Percentiles rank a stretch among this genome's conserved stretches.
phyloP scores from a whole-genome alignment of 2,113 vertebrate species.

The Procapra przewalskii region DNA sequence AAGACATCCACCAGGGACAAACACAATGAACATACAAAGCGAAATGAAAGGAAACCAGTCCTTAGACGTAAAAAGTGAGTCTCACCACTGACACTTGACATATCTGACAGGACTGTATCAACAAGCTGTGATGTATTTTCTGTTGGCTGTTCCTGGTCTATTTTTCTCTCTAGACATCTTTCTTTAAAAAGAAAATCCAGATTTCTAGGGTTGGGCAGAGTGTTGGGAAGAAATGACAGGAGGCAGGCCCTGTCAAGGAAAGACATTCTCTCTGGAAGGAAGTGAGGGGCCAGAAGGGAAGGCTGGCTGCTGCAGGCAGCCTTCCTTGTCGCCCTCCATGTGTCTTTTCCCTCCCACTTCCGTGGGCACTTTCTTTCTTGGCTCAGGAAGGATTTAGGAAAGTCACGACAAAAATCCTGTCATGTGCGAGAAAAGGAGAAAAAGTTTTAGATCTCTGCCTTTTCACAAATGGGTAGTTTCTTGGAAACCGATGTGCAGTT shows the following conservation, averaged over 20 bases:
- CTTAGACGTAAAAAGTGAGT: neutral
- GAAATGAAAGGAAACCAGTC: neutral
- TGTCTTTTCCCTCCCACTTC: neutral
- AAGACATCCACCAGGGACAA: neutral
- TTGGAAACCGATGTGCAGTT: neutral
- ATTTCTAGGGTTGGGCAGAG: conserved; percentile 1
- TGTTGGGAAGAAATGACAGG: conserved; percentile 19
- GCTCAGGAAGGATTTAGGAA: neutral
- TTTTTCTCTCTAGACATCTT: conserved; percentile 43
- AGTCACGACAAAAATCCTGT: conserved; percentile 51
- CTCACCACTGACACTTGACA: neutral
- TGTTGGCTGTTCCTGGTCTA: neutral
- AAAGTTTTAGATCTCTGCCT: conserved; percentile 43
- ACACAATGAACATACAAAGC: neutral
- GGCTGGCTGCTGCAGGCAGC: neutral
- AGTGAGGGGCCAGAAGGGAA: conserved; percentile 40
- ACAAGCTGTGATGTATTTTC: neutral
- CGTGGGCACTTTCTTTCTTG: neutral
- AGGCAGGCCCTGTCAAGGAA: conserved; percentile 37
- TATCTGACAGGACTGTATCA: neutral
- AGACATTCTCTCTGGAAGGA: conserved; percentile 35
- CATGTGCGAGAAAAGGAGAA: neutral
- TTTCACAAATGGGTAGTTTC: conserved; percentile 1
- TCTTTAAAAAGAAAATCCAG: conserved; percentile 50
- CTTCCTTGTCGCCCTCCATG: neutral